These are phyloP conservation scores for Globia sparganii DNA, from an alignment of 2,888 invertebrate genomes.

Conservation along the genomic window DNA sequence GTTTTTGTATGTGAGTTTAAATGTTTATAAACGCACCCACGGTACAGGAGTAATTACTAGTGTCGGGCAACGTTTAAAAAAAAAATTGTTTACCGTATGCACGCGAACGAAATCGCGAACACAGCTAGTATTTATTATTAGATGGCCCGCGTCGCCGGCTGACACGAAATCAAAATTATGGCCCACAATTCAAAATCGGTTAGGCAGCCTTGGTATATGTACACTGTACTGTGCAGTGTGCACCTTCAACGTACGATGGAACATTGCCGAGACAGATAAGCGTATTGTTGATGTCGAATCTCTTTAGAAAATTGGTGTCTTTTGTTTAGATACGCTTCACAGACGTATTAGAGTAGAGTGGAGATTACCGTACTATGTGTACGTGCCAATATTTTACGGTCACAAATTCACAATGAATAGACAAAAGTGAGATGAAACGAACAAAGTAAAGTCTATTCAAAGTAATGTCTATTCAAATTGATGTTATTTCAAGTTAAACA, in stretches of 20 bases:
- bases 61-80: too few relatives aligned
- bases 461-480: too few relatives aligned
- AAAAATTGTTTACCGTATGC: too few relatives aligned
- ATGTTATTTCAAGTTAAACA: too few relatives aligned
- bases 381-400: constrained; percentile 10
- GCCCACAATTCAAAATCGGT: neutral
- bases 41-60: too few relatives aligned
- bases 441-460: too few relatives aligned
- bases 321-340: constrained; percentile 40
- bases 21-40: too few relatives aligned
- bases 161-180: neutral
- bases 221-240: neutral
- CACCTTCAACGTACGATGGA: constrained; percentile 28
- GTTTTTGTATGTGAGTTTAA: too few relatives aligned
- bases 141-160: neutral
- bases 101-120: too few relatives aligned
- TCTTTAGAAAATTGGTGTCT: constrained; percentile 47
- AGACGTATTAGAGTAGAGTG: constrained; percentile 28
- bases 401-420: neutral
- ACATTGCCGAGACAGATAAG: constrained; percentile 41
- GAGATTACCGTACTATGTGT: constrained; percentile 17
- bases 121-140: neutral
- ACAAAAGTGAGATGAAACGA: neutral
- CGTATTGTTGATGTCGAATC: constrained; percentile 32
- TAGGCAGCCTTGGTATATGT: neutral